Conservation (phyloP, 2,113 vertebrate species). For the Sminthopsis crassicaudata region DNA sequence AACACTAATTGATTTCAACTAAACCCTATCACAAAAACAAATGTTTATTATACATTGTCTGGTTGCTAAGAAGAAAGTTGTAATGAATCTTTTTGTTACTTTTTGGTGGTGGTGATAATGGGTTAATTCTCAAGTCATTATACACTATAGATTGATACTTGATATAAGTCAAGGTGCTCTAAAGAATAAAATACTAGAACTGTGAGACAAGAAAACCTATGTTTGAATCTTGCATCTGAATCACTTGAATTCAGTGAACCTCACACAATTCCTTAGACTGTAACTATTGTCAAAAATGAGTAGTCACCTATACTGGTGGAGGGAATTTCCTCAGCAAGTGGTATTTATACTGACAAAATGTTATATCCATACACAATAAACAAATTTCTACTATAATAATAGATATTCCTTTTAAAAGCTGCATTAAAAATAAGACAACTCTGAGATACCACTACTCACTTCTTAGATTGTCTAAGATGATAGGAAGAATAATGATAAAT, state of each 20-base stretch:
- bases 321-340: background rate
- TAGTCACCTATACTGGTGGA: background rate
- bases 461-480: too few species aligned
- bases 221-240: background rate
- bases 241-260: background rate
- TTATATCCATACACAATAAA: background rate
- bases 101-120: background rate
- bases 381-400: background rate
- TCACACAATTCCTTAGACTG: background rate
- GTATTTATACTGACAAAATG: background rate
- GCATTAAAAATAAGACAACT: too few species aligned
- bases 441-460: too few species aligned
- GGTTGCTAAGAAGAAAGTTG: constrained; percentile 5
- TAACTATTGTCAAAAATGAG: background rate
- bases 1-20: constrained; percentile 41
- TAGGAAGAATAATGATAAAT: too few species aligned
- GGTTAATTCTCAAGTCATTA: constrained; percentile 36
- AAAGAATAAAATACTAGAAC: background rate
- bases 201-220: background rate
- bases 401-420: too few species aligned
- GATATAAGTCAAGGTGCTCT: background rate
- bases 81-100: background rate
- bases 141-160: constrained; percentile 17
- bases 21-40: constrained; percentile 36
- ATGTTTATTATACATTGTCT: constrained; percentile 25